Conservation (phyloP, 2,888 invertebrate species). For the Lapara coniferarum region DNA sequence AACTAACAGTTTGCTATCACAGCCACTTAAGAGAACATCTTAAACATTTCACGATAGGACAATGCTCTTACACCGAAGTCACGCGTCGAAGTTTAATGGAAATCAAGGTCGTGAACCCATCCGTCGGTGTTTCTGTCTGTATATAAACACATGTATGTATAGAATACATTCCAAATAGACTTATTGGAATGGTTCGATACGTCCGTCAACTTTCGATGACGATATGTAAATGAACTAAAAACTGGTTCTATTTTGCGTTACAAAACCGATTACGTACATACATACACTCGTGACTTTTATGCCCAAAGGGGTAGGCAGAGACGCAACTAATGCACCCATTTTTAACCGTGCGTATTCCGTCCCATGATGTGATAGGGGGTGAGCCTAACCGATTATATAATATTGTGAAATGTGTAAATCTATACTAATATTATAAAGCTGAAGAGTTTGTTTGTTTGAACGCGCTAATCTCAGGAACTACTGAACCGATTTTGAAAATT, state of each 20-base stretch:
- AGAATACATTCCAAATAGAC: slow-evolving; percentile 23
- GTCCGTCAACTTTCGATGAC: not conserved
- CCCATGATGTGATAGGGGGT: too few species aligned
- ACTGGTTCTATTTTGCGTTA: not conserved
- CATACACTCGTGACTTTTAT: too few species aligned
- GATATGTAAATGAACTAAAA: not conserved
- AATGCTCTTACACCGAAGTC: not conserved
- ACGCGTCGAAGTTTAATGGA: slow-evolving; percentile 38
- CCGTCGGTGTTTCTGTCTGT: slow-evolving; percentile 30
- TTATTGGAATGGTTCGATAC: slow-evolving; percentile 10
- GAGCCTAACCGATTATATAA: not conserved
- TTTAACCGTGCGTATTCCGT: too few species aligned
- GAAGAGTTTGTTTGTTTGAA: too few species aligned
- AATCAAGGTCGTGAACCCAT: slow-evolving; percentile 52
- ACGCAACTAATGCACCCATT: too few species aligned
- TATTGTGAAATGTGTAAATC: not conserved
- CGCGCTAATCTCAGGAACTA: too few species aligned
- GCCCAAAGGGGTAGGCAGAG: too few species aligned
- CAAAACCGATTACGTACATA: not conserved
- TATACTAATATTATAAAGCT: too few species aligned
- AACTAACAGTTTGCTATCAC: too few species aligned
- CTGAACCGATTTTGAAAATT: too few species aligned
- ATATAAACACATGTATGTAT: slow-evolving; percentile 4
- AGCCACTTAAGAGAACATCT: too few species aligned
- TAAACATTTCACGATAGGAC: slow-evolving; percentile 1